These are phyloP conservation scores for Steinernema khuongi DNA, from an alignment of 1,140 invertebrate species.

Conservation along the genomic window DNA sequence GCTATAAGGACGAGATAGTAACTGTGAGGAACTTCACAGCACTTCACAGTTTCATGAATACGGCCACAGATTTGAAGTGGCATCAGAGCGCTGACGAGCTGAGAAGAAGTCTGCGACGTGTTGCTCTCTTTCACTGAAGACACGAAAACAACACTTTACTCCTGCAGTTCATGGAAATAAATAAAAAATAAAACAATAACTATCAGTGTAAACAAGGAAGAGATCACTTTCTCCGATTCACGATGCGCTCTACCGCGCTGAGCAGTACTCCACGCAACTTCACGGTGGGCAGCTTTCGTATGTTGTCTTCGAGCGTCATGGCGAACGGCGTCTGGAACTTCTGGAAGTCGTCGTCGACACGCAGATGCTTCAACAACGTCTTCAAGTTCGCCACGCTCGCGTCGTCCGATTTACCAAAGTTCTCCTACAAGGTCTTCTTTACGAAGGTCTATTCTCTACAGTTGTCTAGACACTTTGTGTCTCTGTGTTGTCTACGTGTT, in stretches of 20 bases:
- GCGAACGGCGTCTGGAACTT: background rate
- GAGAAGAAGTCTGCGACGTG: no score
- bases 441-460: background rate
- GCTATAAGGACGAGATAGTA: no score
- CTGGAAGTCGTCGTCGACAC: background rate
- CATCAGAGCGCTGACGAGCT: no score
- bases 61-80: no score
- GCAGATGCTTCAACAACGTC: background rate
- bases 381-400: background rate
- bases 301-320: background rate
- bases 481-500: no score
- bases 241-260: background rate
- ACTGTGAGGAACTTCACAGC: no score
- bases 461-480: slow-evolving; percentile 20
- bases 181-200: no score
- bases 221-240: background rate
- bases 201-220: no score
- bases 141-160: no score
- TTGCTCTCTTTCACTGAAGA: no score
- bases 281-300: background rate
- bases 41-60: no score
- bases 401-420: background rate
- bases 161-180: no score
- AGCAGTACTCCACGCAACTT: background rate
- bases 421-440: slow-evolving; percentile 5